These are phyloP conservation scores for Carassius auratus DNA, from an alignment of 2,113 vertebrate genomes.

Conservation along the genomic window DNA sequence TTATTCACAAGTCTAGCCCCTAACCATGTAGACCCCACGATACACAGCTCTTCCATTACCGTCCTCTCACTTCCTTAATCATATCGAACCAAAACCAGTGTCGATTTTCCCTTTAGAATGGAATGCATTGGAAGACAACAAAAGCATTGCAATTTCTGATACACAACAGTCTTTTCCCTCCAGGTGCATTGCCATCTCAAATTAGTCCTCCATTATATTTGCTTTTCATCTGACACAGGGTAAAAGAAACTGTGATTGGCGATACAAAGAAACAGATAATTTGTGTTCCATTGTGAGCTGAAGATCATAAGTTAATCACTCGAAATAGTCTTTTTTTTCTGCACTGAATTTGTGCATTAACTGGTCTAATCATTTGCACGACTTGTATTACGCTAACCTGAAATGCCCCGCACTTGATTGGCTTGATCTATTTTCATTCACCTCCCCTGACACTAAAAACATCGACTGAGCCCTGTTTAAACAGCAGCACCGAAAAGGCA, in stretches of 20 bases:
- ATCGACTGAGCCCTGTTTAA: constrained; percentile 22
- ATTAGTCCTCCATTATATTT: constrained; percentile 69
- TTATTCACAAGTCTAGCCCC: constrained; percentile 83
- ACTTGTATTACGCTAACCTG: constrained; percentile 14
- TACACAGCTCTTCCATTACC: constrained; percentile 76
- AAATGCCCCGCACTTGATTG: constrained; percentile 23
- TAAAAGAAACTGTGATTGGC: not conserved
- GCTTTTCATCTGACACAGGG: constrained; percentile 63
- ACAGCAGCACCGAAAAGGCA: constrained; percentile 18
- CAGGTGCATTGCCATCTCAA: constrained; percentile 67
- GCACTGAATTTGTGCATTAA: constrained; percentile 12
- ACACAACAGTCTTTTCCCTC: constrained; percentile 58
- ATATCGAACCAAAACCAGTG: constrained; percentile 76
- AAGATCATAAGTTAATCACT: constrained; percentile 42
- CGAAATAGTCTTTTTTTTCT: constrained; percentile 1
- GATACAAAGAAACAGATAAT: constrained; percentile 31
- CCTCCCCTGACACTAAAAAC: constrained; percentile 20
- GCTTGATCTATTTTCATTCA: constrained; percentile 35
- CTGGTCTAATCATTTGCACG: not conserved
- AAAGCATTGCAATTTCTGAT: constrained; percentile 70
- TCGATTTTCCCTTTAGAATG: constrained; percentile 77
- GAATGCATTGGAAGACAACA: constrained; percentile 65
- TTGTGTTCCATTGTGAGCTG: constrained; percentile 36
- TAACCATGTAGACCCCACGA: constrained; percentile 76
- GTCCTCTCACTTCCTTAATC: constrained; percentile 71